Conservation (phyloP, 2,113 vertebrate genomes). For the Nibea coibor region DNA sequence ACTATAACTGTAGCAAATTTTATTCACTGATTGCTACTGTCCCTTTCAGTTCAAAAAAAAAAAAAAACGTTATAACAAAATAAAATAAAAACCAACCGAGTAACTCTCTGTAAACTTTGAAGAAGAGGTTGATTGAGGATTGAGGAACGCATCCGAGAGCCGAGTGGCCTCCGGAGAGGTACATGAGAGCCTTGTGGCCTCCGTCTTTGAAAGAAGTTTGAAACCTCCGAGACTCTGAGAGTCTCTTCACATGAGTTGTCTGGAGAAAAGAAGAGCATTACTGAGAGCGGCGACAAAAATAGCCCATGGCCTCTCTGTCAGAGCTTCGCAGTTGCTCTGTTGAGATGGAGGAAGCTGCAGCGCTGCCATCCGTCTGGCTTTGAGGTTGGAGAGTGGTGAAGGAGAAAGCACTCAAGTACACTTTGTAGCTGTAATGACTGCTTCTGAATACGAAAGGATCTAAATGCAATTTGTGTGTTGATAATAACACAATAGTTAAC, state of each 20-base stretch:
- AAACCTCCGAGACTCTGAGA: background rate
- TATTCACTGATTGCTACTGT: background rate
- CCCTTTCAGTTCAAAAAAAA: background rate
- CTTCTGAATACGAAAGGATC: background rate
- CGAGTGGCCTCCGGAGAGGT: background rate
- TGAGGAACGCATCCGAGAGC: background rate
- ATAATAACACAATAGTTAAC: background rate
- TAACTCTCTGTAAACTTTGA: background rate
- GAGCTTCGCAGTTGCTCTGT: constrained; percentile 3
- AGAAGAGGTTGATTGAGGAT: background rate
- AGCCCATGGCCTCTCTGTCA: background rate
- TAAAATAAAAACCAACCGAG: background rate
- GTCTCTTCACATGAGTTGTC: background rate
- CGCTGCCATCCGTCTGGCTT: background rate
- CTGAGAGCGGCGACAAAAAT: constrained; percentile 1
- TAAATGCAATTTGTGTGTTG: background rate
- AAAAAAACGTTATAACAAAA: background rate
- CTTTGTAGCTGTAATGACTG: background rate
- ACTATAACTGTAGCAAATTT: background rate
- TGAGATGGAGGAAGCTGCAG: constrained; percentile 16
- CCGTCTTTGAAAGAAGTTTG: constrained; percentile 13
- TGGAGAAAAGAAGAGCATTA: background rate
- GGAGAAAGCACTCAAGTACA: background rate
- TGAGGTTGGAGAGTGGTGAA: background rate
- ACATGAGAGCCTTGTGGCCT: background rate